A percentile compares a stretch with the other conserved stretches of the same genome.
These are phyloP conservation scores for Zaprionus gabonicus DNA, from an alignment of 1,140 invertebrate genomes.

Conservation along the genomic window DNA sequence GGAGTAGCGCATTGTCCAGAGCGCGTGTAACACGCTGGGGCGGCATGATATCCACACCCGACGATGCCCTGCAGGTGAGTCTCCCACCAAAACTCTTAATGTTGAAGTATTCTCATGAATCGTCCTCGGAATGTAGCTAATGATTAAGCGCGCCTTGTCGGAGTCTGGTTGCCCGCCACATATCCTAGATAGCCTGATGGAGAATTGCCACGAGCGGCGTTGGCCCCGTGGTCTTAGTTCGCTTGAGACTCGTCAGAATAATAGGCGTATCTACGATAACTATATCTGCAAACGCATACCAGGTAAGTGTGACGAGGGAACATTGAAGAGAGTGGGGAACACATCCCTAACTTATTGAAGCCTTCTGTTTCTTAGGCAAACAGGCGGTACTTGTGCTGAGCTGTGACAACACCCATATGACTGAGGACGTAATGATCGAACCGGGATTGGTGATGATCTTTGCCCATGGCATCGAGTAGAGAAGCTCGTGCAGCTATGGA, in stretches of 20 bases:
- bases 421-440: conserved; percentile 97
- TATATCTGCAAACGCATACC: conserved; percentile 97
- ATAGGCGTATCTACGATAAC: conserved; percentile 94
- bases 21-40: conserved; percentile 97
- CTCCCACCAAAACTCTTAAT: not conserved
- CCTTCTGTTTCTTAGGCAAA: conserved; percentile 85
- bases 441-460: conserved; percentile 99
- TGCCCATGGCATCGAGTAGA: conserved; percentile 95
- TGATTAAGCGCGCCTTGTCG: conserved; percentile 95
- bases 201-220: conserved; percentile 97
- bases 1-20: conserved; percentile 93
- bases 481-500: not conserved
- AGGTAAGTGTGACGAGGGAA: conserved; percentile 84
- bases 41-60: conserved; percentile 94
- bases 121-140: conserved; percentile 87
- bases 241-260: conserved; percentile 96
- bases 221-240: conserved; percentile 97
- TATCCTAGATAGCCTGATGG: conserved; percentile 97
- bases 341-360: conserved; percentile 26
- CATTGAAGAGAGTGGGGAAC: not conserved
- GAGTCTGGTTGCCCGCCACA: conserved; percentile 96
- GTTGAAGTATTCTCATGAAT: conserved; percentile 8
- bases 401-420: conserved; percentile 97
- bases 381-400: conserved; percentile 97
- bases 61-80: conserved; percentile 94